These are phyloP conservation scores for Acestrorhynchus altus DNA, from an alignment of 2,797 vertebrate genomes.

Conservation along the genomic window DNA sequence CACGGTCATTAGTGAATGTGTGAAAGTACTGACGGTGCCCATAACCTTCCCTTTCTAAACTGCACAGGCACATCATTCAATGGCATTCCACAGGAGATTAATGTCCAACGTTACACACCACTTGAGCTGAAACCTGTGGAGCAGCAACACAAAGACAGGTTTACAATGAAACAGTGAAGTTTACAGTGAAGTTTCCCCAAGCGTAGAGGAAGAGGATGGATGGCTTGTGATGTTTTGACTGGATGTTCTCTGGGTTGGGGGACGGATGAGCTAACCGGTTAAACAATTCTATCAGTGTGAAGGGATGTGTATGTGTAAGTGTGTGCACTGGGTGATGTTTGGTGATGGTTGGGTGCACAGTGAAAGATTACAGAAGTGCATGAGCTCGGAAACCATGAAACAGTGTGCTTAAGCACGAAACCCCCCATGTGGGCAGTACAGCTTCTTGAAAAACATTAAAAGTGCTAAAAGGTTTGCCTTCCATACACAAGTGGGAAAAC, in stretches of 20 bases:
- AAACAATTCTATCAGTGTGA: background rate
- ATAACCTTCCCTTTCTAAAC: slow-evolving; percentile 20
- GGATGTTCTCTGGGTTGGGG: slow-evolving; percentile 25
- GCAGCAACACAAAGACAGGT: background rate
- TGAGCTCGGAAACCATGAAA: no score
- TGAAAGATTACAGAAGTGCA: no score
- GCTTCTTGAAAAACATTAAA: slow-evolving; percentile 51
- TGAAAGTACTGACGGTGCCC: background rate
- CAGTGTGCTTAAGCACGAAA: background rate
- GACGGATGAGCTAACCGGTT: no score
- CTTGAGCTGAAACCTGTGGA: background rate
- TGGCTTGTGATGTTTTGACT: slow-evolving; percentile 19
- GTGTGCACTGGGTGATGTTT: background rate
- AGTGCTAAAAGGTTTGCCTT: slow-evolving; percentile 35
- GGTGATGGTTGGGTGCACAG: slow-evolving; percentile 3
- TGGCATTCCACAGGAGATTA: slow-evolving; percentile 19
- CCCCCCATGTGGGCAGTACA: slow-evolving; percentile 13
- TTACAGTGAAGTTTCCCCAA: background rate
- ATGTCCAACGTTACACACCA: slow-evolving; percentile 30
- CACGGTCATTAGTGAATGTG: background rate
- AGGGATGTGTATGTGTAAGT: background rate
- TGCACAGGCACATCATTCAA: background rate
- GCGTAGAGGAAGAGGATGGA: background rate
- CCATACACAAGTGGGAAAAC: slow-evolving; percentile 23
- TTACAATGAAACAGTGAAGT: background rate